phyloP scores from a whole-genome alignment of 2,888 invertebrate genomes.

The Chaetoderma sp. region DNA sequence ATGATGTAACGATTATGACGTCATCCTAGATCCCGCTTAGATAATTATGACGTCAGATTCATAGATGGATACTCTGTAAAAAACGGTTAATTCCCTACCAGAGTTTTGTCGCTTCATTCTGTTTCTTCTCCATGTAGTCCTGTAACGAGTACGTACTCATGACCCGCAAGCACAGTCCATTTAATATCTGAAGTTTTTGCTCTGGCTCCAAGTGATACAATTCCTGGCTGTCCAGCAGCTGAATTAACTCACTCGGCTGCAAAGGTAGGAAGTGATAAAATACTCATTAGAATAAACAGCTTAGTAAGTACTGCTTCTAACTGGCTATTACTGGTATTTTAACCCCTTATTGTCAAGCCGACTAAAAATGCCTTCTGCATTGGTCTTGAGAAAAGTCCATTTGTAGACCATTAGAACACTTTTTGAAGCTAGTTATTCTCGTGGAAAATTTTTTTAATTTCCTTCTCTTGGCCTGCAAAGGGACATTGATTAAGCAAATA shows the following conservation, averaged over 20 bases:
- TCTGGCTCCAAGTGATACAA: conserved; percentile 55
- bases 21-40: too few species aligned
- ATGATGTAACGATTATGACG: too few species aligned
- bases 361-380: not conserved
- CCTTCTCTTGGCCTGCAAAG: too few species aligned
- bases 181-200: conserved; percentile 61
- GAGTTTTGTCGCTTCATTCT: conserved; percentile 54
- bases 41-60: too few species aligned
- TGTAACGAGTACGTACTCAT: conserved; percentile 67
- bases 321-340: not conserved
- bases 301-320: not conserved
- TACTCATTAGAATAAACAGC: not conserved
- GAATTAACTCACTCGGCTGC: conserved; percentile 62
- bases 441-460: too few species aligned
- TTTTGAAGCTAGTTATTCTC: too few species aligned
- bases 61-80: too few species aligned
- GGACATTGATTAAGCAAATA: too few species aligned
- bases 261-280: conserved; percentile 9
- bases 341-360: not conserved
- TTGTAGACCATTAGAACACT: too few species aligned
- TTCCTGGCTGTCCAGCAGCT: conserved; percentile 60
- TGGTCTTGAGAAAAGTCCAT: too few species aligned
- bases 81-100: too few species aligned
- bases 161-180: conserved; percentile 63
- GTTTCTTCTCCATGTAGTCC: conserved; percentile 67